phyloP scores from a whole-genome alignment of 2,113 vertebrate species.

The Lepus americanus region DNA sequence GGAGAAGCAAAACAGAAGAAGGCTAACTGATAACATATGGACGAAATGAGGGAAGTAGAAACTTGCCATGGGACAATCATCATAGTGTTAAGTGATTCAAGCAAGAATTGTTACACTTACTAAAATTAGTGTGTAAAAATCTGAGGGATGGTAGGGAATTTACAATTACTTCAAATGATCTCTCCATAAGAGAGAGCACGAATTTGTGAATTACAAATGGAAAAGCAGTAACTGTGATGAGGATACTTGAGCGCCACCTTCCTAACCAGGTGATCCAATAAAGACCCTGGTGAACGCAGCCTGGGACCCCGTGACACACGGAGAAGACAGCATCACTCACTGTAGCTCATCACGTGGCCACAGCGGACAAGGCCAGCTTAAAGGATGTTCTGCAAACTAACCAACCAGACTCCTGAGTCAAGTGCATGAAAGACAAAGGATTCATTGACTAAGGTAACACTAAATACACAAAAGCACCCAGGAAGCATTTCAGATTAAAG shows the following conservation, averaged over 20 bases:
- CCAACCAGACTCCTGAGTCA: not conserved
- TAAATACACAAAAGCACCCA: not conserved
- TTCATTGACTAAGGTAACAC: not conserved
- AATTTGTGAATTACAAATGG: not conserved
- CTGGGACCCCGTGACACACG: not conserved
- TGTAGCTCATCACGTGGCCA: not conserved
- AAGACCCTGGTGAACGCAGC: not conserved
- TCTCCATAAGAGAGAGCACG: not conserved
- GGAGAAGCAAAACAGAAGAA: not conserved
- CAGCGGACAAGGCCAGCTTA: not conserved
- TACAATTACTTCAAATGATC: not conserved
- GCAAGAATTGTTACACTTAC: slow-evolving; percentile 3
- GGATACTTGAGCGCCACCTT: not conserved
- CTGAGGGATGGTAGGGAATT: not conserved
- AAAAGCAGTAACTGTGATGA: not conserved
- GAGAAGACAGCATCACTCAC: not conserved
- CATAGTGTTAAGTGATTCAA: slow-evolving; percentile 14
- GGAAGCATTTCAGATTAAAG: slow-evolving; percentile 5
- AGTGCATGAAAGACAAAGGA: slow-evolving; percentile 15
- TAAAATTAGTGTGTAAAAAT: not conserved
- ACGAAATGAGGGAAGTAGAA: not conserved
- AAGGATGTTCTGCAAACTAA: slow-evolving; percentile 9
- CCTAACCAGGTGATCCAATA: not conserved
- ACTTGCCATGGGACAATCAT: not conserved
- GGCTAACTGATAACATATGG: not conserved